Evolutionary conservation across 2,113 vertebrate species (phyloP), one percentile per base, ranked within the genome.

Genomic region (Xiphophorus couchianus): DNA sequence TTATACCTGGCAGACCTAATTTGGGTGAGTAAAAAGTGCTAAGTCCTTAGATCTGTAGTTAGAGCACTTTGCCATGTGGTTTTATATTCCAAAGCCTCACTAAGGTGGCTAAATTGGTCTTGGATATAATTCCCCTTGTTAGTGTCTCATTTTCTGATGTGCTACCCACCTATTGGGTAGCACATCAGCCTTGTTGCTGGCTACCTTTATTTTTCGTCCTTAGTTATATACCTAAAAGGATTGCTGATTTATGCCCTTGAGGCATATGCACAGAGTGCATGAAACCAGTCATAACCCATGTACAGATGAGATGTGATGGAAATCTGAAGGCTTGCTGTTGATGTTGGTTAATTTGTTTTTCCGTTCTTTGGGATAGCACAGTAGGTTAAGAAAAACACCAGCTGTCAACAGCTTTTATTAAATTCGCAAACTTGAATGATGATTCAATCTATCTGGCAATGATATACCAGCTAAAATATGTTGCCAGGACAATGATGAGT

Each of bases 71-170:
- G 69, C 69, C 39, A 72, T 66, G 76, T 84, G 58, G 31, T 75
- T 80, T 86, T 77, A 66, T 76, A 83, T 67, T 73, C 58, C 11
- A 58, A 71, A 76, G 65, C 66, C 62, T 82, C 69, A 86, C 82
- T 71, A 84, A 84, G 69, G 86, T 72, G 60, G 74, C 73, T 80
- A 65, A 84, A 80, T 86, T 78, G 71, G 66, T 84, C 75, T 84
- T 62, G 19, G 63, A 88, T 84, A 69, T 71, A 84, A 71, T 35
- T 75, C 37, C 28, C 77, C 58, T 69, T 84, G 73, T 82, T 66
- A 51, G 58, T 63, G 68, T 75, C 69, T 88, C 66, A 66, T 85
- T 89, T 87, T 73, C 58, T 13, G 17, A 76, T 78, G 67, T 42
- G 27, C 37, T 76, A 42, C 69, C 64, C 48, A 30, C 65, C 67